Evolutionary conservation across 2,888 invertebrate genomes (phyloP).

Genomic region (Palloptera scutellata): DNA sequence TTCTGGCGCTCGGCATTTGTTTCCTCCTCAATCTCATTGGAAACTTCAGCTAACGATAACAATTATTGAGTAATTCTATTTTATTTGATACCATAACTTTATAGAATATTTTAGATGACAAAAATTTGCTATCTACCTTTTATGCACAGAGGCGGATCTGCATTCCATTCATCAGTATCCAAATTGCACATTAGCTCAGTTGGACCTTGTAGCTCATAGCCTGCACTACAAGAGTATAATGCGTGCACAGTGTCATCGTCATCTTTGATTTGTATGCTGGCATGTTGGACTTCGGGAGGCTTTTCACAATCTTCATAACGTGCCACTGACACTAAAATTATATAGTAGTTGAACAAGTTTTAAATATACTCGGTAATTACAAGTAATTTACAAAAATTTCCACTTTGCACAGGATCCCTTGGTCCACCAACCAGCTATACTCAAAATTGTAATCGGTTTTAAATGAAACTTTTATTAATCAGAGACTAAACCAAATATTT

Average conservation of each 20-base stretch:
- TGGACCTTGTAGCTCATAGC: conserved; percentile 55
- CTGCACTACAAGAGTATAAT: conserved; percentile 55
- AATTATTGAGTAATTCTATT: neutral
- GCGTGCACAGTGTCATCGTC: conserved; percentile 58
- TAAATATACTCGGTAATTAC: too few relatives aligned
- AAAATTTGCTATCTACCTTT: conserved; percentile 27
- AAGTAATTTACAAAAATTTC: too few relatives aligned
- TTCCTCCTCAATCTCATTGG: conserved; percentile 40
- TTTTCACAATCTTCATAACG: conserved; percentile 57
- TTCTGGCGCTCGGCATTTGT: conserved; percentile 32
- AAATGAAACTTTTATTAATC: too few relatives aligned
- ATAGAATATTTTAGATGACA: neutral
- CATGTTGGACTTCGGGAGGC: conserved; percentile 56
- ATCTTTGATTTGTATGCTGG: conserved; percentile 47
- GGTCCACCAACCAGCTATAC: too few relatives aligned
- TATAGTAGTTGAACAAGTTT: too few relatives aligned
- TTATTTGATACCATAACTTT: neutral
- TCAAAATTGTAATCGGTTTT: too few relatives aligned
- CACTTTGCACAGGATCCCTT: too few relatives aligned
- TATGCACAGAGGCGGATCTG: conserved; percentile 57
- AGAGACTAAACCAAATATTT: too few relatives aligned
- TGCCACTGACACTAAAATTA: conserved; percentile 32
- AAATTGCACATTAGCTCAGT: conserved; percentile 54
- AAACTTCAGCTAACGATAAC: conserved; percentile 12
- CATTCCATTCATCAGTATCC: conserved; percentile 59